phyloP scores from a whole-genome alignment of 1,140 invertebrate genomes.

The Cepaea nemoralis region DNA sequence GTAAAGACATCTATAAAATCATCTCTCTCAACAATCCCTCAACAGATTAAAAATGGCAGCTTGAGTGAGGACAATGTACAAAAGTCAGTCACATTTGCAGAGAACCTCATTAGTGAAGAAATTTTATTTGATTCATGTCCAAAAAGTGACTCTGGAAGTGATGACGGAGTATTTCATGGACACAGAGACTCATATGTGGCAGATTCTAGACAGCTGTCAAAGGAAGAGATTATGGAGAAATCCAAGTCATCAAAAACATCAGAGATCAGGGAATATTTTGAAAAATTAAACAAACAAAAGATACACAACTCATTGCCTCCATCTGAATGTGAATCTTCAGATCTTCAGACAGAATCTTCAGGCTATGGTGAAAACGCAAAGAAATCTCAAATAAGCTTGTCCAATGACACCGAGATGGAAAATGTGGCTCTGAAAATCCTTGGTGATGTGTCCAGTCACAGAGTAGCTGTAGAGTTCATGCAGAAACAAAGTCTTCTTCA shows the following conservation, averaged over 20 bases:
- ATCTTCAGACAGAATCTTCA: neutral
- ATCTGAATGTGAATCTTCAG: constrained; percentile 38
- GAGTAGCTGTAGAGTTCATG: constrained; percentile 58
- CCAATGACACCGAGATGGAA: constrained; percentile 33
- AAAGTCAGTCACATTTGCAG: constrained; percentile 47
- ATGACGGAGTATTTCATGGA: constrained; percentile 25
- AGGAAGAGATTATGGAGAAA: constrained; percentile 48
- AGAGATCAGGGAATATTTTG: constrained; percentile 43
- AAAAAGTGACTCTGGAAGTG: constrained; percentile 40
- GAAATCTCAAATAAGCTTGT: neutral
- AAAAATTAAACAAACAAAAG: constrained; percentile 49
- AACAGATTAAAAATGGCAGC: neutral
- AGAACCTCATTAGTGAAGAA: constrained; percentile 42
- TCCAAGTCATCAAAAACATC: constrained; percentile 43
- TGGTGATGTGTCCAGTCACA: constrained; percentile 59
- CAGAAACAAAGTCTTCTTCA: constrained; percentile 57
- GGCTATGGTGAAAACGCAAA: constrained; percentile 39
- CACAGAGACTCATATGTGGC: neutral
- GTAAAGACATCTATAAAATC: neutral
- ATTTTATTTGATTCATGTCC: constrained; percentile 47
- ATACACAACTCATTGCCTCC: neutral
- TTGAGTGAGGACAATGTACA: neutral
- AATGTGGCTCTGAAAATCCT: constrained; percentile 62
- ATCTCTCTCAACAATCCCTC: neutral
- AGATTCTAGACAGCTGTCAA: constrained; percentile 16